Conservation (phyloP, 2,888 invertebrate species). For the Caenorhabditis drosophilae region DNA sequence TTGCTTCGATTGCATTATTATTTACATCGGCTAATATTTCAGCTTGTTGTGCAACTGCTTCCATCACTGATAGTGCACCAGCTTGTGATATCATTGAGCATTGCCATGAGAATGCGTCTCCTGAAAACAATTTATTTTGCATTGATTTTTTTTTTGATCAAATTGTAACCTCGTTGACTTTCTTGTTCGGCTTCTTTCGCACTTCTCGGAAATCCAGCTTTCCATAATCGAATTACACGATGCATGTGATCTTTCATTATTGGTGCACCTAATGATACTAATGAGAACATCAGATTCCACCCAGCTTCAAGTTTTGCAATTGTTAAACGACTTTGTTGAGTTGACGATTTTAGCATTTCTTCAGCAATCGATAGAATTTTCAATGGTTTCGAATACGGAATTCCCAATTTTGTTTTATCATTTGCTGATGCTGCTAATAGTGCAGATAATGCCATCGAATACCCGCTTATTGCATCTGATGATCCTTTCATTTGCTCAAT, state of each 20-base stretch:
- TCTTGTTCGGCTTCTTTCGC: conserved; percentile 95
- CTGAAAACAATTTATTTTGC: no score
- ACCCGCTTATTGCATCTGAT: conserved; percentile 78
- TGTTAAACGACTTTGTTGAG: conserved; percentile 92
- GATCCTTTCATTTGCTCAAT: conserved; percentile 88
- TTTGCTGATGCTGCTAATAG: conserved; percentile 80
- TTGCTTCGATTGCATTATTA: conserved; percentile 36
- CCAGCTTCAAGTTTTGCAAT: conserved; percentile 94
- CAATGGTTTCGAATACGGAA: conserved; percentile 89
- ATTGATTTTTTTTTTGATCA: no score
- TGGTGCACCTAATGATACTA: conserved; percentile 84
- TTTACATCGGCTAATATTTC: conserved; percentile 39
- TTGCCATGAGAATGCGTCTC: conserved; percentile 95
- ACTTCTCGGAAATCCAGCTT: conserved; percentile 95
- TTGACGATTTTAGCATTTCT: conserved; percentile 90
- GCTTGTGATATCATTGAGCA: conserved; percentile 92
- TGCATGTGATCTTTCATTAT: conserved; percentile 76
- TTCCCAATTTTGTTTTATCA: conserved; percentile 87
- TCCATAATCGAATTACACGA: conserved; percentile 91
- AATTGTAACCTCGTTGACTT: conserved; percentile 75
- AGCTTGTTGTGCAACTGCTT: conserved; percentile 41
- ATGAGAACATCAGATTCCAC: conserved; percentile 93
- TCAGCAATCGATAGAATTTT: conserved; percentile 92
- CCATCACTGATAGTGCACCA: conserved; percentile 82
- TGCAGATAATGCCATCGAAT: conserved; percentile 90